Evolutionary conservation across 30 jellyfish, hydroid and myxozoan genomes (phyloP).

Genomic region (Rhopilema esculentum): DNA sequence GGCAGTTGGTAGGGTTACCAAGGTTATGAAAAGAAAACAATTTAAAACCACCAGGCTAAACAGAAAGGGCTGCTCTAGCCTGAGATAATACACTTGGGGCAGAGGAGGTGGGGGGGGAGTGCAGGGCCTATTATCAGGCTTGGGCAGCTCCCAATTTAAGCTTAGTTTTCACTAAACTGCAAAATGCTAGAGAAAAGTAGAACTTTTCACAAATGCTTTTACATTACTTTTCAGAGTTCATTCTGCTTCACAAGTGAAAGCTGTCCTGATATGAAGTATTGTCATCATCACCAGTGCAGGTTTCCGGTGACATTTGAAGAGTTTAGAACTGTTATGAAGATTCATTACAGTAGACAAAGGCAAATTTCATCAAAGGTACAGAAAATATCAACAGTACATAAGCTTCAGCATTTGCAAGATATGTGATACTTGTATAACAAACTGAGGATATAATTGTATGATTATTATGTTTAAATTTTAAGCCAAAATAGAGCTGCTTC

Average conservation of each 20-base stretch:
- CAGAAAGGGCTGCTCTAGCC: no score
- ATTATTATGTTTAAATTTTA: no score
- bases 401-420: no score
- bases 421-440: neutral
- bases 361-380: slow-evolving; percentile 26
- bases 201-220: neutral
- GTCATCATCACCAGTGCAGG: slow-evolving; percentile 43
- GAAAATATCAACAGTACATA: neutral
- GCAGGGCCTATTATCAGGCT: no score
- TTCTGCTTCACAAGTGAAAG: slow-evolving; percentile 24
- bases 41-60: no score
- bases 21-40: no score
- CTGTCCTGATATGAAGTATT: slow-evolving; percentile 39
- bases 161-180: neutral
- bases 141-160: no score
- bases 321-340: slow-evolving; percentile 3
- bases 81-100: no score
- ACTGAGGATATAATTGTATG: no score
- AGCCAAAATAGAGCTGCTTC: no score
- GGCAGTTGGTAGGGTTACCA: no score
- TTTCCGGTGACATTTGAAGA: neutral
- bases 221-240: slow-evolving; percentile 41
- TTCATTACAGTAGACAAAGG: slow-evolving; percentile 31
- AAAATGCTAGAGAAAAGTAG: neutral
- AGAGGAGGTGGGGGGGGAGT: no score